Percentiles rank a stretch among this genome's conserved stretches.
phyloP scores from a whole-genome alignment of 2,888 invertebrate species.

The Diplazon laetatorius region DNA sequence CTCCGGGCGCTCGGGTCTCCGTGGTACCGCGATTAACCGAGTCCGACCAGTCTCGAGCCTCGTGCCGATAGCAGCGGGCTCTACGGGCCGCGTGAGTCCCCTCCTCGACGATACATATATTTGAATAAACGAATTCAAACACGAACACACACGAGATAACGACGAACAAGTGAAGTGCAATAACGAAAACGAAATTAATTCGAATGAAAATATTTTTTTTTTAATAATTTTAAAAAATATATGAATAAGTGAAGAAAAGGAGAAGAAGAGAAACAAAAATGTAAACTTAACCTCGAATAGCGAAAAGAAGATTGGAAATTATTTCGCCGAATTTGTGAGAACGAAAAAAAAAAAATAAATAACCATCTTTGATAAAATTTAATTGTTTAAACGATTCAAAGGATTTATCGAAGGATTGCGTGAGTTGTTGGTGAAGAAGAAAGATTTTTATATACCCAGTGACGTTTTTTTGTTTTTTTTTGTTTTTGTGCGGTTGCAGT shows the following conservation, averaged over 20 bases:
- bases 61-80: conserved; percentile 76
- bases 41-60: conserved; percentile 76
- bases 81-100: conserved; percentile 52
- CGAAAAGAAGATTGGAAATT: background rate
- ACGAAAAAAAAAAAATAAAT: no score
- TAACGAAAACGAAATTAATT: conserved; percentile 52
- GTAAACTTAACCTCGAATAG: conserved; percentile 20
- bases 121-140: conserved; percentile 21
- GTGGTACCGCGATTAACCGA: conserved; percentile 46
- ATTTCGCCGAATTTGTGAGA: background rate
- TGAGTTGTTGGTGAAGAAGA: no score
- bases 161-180: conserved; percentile 65
- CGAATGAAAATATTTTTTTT: background rate
- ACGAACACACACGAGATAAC: conserved; percentile 28
- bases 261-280: conserved; percentile 1
- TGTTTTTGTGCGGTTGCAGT: no score
- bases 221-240: background rate
- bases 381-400: no score
- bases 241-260: no score
- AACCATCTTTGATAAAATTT: no score
- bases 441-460: no score
- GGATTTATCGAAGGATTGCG: no score
- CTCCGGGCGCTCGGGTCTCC: conserved; percentile 40
- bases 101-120: no score
- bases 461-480: no score